These are phyloP conservation scores for Thymallus thymallus DNA, from an alignment of 2,113 vertebrate species.

Conservation along the genomic window DNA sequence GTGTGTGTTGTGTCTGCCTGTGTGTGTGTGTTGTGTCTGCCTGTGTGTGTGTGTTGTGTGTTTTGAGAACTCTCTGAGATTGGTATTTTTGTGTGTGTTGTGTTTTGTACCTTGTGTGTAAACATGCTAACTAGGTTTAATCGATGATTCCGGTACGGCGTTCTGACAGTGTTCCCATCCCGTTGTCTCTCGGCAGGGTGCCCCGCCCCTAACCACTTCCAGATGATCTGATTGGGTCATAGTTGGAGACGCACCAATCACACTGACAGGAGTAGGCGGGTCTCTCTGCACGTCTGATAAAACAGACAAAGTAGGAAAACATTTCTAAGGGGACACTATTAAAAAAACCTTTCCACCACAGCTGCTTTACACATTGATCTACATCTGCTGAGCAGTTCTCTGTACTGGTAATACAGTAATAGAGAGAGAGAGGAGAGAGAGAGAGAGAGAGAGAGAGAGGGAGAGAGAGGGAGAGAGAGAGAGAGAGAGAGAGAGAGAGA, in stretches of 20 bases:
- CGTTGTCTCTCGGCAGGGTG: constrained; percentile 75
- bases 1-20: no score
- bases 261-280: constrained; percentile 82
- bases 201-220: constrained; percentile 79
- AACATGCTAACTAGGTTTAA: constrained; percentile 68
- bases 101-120: constrained; percentile 33
- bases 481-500: no score
- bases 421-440: no score
- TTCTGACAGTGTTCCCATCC: constrained; percentile 73
- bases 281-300: constrained; percentile 79
- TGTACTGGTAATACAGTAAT: constrained; percentile 69
- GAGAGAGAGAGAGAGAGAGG: no score
- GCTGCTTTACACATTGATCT: constrained; percentile 76
- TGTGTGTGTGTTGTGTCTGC: no score
- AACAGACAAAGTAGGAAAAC: constrained; percentile 73
- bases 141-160: constrained; percentile 74
- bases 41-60: no score
- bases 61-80: not conserved
- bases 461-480: no score
- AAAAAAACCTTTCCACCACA: constrained; percentile 77
- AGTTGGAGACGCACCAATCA: constrained; percentile 79
- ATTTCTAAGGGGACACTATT: constrained; percentile 77
- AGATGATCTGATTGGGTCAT: constrained; percentile 83
- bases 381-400: constrained; percentile 9
- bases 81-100: constrained; percentile 38